Conservation (phyloP, 2,888 invertebrate genomes). For the Ichneumon xanthorius region DNA sequence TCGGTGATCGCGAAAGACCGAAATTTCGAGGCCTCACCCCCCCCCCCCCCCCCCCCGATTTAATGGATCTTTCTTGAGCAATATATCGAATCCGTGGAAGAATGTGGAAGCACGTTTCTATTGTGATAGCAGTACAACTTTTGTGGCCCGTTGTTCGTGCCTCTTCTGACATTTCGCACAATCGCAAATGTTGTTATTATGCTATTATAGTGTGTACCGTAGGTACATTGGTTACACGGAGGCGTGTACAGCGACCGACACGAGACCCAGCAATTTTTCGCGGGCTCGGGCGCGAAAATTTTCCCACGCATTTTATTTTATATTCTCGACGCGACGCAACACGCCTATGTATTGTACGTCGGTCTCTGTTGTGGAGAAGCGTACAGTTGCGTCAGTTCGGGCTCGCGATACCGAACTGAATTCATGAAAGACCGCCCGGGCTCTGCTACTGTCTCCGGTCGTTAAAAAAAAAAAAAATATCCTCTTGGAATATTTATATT, state of each 20-base stretch:
- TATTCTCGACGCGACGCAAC: conserved; percentile 66
- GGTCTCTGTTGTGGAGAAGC: conserved; percentile 23
- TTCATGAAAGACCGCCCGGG: conserved; percentile 35
- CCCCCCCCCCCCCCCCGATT: background rate
- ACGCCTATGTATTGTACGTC: conserved; percentile 41
- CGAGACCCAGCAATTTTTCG: conserved; percentile 30
- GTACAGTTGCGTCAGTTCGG: conserved; percentile 52
- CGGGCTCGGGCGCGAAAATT: conserved; percentile 37
- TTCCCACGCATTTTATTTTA: conserved; percentile 70
- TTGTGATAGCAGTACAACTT: conserved; percentile 16
- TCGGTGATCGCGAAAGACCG: background rate
- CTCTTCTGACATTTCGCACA: conserved; percentile 57
- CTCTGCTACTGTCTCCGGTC: background rate
- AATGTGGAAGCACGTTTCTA: background rate
- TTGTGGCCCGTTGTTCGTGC: conserved; percentile 46
- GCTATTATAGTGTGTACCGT: conserved; percentile 6
- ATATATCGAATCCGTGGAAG: conserved; percentile 2
- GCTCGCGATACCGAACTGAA: conserved; percentile 37
- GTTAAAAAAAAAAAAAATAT: conserved; percentile 2
- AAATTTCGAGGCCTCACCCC: background rate
- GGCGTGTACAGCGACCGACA: conserved; percentile 32
- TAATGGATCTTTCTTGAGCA: background rate
- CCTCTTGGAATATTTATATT: background rate
- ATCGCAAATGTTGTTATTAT: conserved; percentile 30
- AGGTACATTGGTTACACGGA: conserved; percentile 14